These are phyloP conservation scores for Labeo calbasu DNA, from an alignment of 2,797 vertebrate species.

Conservation along the genomic window DNA sequence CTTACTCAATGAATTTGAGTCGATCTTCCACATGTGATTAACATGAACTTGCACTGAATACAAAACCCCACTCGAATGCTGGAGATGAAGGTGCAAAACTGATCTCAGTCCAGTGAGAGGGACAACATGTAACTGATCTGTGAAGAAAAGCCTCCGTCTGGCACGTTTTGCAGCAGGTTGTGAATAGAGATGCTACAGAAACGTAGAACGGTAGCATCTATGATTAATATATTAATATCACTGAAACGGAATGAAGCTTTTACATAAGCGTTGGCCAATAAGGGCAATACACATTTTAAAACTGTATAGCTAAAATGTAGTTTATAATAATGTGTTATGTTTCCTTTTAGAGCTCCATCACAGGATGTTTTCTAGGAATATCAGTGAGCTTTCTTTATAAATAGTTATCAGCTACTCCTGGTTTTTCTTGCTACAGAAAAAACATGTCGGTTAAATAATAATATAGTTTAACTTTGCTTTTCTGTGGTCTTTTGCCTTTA, in stretches of 20 bases:
- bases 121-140: neutral
- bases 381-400: slow-evolving; percentile 13
- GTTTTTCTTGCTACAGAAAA: neutral
- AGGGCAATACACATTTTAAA: neutral
- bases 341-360: neutral
- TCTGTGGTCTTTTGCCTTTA: slow-evolving; percentile 7
- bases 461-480: slow-evolving; percentile 12
- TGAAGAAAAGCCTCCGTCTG: neutral
- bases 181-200: slow-evolving; percentile 12
- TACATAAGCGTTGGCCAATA: neutral
- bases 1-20: slow-evolving; percentile 84
- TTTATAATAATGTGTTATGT: neutral
- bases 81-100: neutral
- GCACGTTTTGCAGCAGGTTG: neutral
- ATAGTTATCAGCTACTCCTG: neutral
- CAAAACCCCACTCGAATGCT: neutral
- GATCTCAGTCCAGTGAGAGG: neutral
- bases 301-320: neutral
- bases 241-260: slow-evolving; percentile 13
- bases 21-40: slow-evolving; percentile 81
- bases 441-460: neutral
- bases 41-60: slow-evolving; percentile 19
- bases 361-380: neutral
- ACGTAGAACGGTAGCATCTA: neutral
- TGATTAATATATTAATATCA: slow-evolving; percentile 35